phyloP scores from a whole-genome alignment of 2,797 vertebrate genomes.

The Hypotaenidia okinawae region DNA sequence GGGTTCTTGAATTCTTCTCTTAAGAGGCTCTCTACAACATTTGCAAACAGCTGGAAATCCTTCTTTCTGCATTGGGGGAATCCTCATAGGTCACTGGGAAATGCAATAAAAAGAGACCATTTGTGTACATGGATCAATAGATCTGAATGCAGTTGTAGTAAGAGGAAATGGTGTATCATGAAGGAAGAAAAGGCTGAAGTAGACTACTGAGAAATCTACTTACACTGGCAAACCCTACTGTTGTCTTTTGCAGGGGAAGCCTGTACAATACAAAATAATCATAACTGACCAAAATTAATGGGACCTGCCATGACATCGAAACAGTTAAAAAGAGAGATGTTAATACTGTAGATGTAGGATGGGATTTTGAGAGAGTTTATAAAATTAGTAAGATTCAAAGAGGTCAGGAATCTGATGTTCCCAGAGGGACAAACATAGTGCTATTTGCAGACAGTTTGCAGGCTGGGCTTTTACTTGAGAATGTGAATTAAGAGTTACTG shows the following conservation, averaged over 20 bases:
- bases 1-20: not conserved
- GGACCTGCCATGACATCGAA: not conserved
- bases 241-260: not conserved
- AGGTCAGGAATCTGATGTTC: not conserved
- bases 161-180: not conserved
- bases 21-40: not conserved
- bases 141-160: not conserved
- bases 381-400: not conserved
- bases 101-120: not conserved
- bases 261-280: not conserved
- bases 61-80: not conserved
- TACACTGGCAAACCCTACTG: not conserved
- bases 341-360: not conserved
- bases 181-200: not conserved
- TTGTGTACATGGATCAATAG: not conserved
- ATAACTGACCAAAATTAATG: not conserved
- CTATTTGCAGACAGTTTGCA: not conserved
- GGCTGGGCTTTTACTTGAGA: not conserved
- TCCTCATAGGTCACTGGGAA: not conserved
- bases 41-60: not conserved
- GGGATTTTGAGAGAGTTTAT: not conserved
- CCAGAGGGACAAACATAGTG: not conserved
- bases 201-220: not conserved
- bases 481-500: not conserved
- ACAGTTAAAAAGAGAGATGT: not conserved